A percentile compares a stretch with the other conserved stretches of the same genome.
These are phyloP conservation scores for Heliocidaris erythrogramma DNA, from an alignment of 35 echinoderm and acorn worm species.

Conservation along the genomic window DNA sequence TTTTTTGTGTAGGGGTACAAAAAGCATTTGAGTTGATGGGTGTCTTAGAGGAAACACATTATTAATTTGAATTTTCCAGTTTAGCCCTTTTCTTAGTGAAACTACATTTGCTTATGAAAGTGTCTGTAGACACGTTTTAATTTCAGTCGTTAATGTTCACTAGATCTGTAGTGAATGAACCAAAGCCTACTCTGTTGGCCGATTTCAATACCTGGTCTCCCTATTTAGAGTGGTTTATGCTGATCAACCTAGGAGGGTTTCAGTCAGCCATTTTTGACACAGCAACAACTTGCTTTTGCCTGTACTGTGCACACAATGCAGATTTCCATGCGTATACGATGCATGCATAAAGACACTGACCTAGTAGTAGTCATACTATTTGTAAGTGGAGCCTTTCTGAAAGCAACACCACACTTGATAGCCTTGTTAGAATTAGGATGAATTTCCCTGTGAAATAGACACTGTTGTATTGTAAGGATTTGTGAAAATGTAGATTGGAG, in stretches of 20 bases:
- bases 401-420: too few species aligned
- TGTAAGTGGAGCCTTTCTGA: too few species aligned
- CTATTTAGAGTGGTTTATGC: constrained; percentile 12
- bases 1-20: constrained; percentile 19
- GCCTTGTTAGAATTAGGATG: too few species aligned
- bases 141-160: neutral
- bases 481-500: too few species aligned
- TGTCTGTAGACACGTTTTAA: neutral
- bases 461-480: too few species aligned
- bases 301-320: neutral
- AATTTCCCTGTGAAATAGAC: neutral
- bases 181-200: neutral
- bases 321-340: neutral
- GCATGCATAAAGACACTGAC: neutral
- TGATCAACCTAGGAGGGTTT: constrained; percentile 10
- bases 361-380: neutral
- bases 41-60: neutral
- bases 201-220: neutral
- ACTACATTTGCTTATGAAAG: neutral
- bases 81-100: neutral
- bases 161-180: neutral
- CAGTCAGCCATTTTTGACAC: constrained; percentile 35
- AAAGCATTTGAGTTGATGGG: neutral
- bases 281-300: constrained; percentile 22
- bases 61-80: too few species aligned